Base-by-base conservation (phyloP, 1,140 invertebrate species). In the Pantala flavescens region DNA sequence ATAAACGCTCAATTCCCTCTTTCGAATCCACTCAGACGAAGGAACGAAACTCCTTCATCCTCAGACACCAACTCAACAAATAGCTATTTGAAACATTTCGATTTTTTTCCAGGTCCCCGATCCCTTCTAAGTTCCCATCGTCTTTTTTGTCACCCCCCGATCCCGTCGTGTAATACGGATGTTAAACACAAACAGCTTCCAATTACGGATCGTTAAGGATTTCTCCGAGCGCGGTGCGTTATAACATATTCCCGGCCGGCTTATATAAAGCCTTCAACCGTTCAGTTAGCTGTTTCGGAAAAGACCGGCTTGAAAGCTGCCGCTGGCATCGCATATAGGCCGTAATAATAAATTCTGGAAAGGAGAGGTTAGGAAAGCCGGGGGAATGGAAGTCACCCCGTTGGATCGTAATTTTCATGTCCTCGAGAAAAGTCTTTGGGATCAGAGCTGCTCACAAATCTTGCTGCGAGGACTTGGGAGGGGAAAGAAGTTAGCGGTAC, bases 251-350 rank as follows among this genome's bases (percentile, higher is more conserved):
- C 49, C 49, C 49, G n/a, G n/a, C 16, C 49, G n/a, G 12, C 49
- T 63, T 63, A 63, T 63, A 19, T 63, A 63, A 63, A 63, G 49
- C 49, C 49, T 63, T 63, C 49, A 63, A 21, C 49, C 49, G 12
- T 63, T 63, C 49, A 5, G 49, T 63, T 63, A 16, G 49, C 49
- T 21, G 28, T 63, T 63, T 63, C 49, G 3, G 49, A 63, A 63
- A 63, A 63, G 49, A 63, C 49, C 49, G 49, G n/a, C 49, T 21
- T 63, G 49, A 63, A 63, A 63, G 49, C 49, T 63, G 49, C 49
- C 49, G 49, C 49, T 63, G 49, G 49, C 49, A 12, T 63, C 12
- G 49, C 3, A 63, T 63, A 63, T 21, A 63, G 14, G n/a, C 49
- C 49, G 49, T 16, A 63, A 63, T 63, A 16, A 63, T 63, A 63